Base-by-base conservation (phyloP, 1,140 invertebrate genomes). In the Trichonephila clavipes region DNA sequence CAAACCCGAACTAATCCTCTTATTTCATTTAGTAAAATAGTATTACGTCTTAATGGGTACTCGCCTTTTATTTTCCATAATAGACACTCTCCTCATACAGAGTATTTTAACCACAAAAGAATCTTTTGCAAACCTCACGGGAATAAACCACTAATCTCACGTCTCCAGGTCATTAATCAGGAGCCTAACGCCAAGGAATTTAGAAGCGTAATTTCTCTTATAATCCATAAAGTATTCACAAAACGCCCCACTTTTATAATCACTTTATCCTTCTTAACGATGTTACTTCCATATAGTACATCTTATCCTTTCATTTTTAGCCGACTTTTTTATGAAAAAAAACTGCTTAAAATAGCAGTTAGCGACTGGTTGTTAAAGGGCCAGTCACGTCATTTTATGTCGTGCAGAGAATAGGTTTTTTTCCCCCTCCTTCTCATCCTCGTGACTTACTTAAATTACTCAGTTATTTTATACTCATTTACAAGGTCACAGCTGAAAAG, bases 141-240 rank as follows among this genome's bases (percentile, higher is more conserved):
- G 28, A 77, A 18, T 40, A 58, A 58, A 14, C 44, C 82, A 83
- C 51, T 58, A 83, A 83, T n/a, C 82, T 83, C 82, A 83, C 82
- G 82, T 83, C 18, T 58, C 19, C 8, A 12, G 21, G 51, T 83
- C 82, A 83, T 83, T 83, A 83, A 83, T 83, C 82, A 83, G 82
- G 12, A 59, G 82, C 51, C 51, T 83, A 83, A 83, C 82, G 59
- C 82, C 82, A 83, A 83, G 82, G 51, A 83, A n/a, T 83, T 83
- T 83, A 83, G 28, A 83, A 44, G 82, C 19, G 18, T 24, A 83
- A 58, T 83, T 83, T 58, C 44, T 58, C 44, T 83, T 83, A 24
- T 83, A 83, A 83, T 83, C 82, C 24, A 83, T 83, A 83, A 83
- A 83, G 82, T 83, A 83, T 83, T 83, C 82, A 83, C 82, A 51